Percentiles rank a stretch among this genome's conserved stretches.
These are phyloP conservation scores for Nebria ingens DNA, from an alignment of 1,140 invertebrate genomes.

Conservation along the genomic window DNA sequence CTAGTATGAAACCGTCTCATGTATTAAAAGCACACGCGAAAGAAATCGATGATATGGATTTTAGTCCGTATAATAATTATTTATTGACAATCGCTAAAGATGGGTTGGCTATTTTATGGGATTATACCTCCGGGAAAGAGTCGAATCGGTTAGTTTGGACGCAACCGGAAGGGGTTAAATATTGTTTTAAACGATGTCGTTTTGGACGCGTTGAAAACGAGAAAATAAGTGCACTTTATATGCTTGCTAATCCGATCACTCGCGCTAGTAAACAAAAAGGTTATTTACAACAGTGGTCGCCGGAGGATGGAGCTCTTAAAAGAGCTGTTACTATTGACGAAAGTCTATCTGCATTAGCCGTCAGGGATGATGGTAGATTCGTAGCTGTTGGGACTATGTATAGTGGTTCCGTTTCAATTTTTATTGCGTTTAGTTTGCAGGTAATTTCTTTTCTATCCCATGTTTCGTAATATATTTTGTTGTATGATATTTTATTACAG, in stretches of 20 bases:
- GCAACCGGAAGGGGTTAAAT: slow-evolving; percentile 59
- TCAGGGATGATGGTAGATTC: slow-evolving; percentile 84
- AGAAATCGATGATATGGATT: slow-evolving; percentile 87
- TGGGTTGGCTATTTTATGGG: slow-evolving; percentile 72
- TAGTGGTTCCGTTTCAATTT: slow-evolving; percentile 80
- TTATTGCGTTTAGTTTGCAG: slow-evolving; percentile 85
- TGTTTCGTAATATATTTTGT: slow-evolving; percentile 6
- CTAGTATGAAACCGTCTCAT: slow-evolving; percentile 55
- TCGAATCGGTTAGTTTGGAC: slow-evolving; percentile 61
- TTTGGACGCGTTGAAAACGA: slow-evolving; percentile 60
- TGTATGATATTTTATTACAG: no score
- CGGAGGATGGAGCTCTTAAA: slow-evolving; percentile 41
- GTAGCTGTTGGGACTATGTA: slow-evolving; percentile 88
- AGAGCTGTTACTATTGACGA: slow-evolving; percentile 52
- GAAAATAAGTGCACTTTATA: slow-evolving; percentile 60
- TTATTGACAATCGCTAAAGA: slow-evolving; percentile 83
- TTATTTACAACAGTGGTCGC: slow-evolving; percentile 63
- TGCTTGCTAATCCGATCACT: slow-evolving; percentile 66
- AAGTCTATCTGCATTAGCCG: slow-evolving; percentile 72
- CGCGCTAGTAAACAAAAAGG: slow-evolving; percentile 57
- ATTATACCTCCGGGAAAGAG: slow-evolving; percentile 50
- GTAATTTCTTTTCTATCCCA: slow-evolving; percentile 36
- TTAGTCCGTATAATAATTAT: slow-evolving; percentile 63
- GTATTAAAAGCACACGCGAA: slow-evolving; percentile 63
- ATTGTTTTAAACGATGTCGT: slow-evolving; percentile 73